phyloP scores from a whole-genome alignment of 1,140 invertebrate species.

The Drosophila nannoptera region DNA sequence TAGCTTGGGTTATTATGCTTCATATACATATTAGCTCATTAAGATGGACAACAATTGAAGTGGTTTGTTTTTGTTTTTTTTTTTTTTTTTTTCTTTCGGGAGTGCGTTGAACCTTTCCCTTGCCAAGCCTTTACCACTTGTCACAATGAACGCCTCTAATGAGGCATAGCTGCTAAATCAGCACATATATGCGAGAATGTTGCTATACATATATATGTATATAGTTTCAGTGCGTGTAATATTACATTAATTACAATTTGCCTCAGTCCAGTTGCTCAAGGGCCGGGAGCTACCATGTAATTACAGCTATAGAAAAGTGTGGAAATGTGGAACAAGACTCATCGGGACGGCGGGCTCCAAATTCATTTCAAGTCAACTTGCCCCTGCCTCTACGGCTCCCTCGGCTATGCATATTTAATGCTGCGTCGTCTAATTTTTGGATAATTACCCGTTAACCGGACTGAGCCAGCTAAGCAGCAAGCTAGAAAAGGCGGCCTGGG shows the following conservation, averaged over 20 bases:
- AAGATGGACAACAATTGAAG: background rate
- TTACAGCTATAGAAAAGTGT: conserved; percentile 24
- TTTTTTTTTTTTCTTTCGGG: conserved; percentile 18
- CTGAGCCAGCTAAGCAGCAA: background rate
- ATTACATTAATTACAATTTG: conserved; percentile 61
- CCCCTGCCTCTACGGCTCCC: background rate
- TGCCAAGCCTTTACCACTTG: conserved; percentile 7
- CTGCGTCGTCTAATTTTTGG: conserved; percentile 20
- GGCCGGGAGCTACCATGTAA: conserved; percentile 34
- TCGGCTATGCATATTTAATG: conserved; percentile 48
- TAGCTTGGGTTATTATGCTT: conserved; percentile 7
- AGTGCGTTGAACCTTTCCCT: conserved; percentile 53
- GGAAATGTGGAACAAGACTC: conserved; percentile 39
- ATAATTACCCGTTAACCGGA: conserved; percentile 41
- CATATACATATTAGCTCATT: conserved; percentile 13
- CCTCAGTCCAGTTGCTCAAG: conserved; percentile 9
- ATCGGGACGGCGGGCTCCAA: conserved; percentile 16
- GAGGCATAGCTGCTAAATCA: conserved; percentile 26
- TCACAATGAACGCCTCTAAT: conserved; percentile 29
- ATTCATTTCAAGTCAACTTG: conserved; percentile 18
- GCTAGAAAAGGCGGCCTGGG: background rate
- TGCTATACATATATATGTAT: too few species aligned
- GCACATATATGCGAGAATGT: background rate
- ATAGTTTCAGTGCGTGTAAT: too few species aligned
- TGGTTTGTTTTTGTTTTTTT: background rate